Evolutionary conservation across 2,797 vertebrate species (phyloP).

Genomic region (Anolis apletophallus): DNA sequence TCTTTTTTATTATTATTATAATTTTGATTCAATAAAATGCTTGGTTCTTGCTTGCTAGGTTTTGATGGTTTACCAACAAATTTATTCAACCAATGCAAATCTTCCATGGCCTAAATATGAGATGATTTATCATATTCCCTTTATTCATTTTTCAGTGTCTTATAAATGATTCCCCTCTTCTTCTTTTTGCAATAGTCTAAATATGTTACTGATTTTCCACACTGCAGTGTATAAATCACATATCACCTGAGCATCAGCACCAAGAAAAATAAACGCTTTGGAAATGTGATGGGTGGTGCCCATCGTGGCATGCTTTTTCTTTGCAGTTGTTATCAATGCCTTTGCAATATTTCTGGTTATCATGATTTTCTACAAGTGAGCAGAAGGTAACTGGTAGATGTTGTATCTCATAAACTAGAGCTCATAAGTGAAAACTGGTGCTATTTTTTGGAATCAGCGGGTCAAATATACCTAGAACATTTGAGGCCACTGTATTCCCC

Average conservation of each 20-base stretch:
- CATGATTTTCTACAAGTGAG: too few relatives aligned
- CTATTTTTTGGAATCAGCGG: too few relatives aligned
- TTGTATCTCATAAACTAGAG: too few relatives aligned
- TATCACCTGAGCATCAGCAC: background rate
- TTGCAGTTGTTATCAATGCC: background rate
- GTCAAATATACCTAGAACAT: too few relatives aligned
- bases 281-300: background rate
- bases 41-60: background rate
- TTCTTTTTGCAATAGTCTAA: background rate
- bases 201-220: background rate
- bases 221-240: background rate
- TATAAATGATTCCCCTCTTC: background rate
- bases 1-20: background rate
- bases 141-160: constrained; percentile 26
- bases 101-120: constrained; percentile 1
- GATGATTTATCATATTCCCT: constrained; percentile 11
- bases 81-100: constrained; percentile 18
- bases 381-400: too few relatives aligned
- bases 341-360: background rate
- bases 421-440: too few relatives aligned
- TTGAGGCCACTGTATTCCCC: too few relatives aligned
- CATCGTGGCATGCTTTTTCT: too few relatives aligned
- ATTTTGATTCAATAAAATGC: background rate
- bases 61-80: constrained; percentile 4
- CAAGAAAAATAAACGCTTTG: background rate